phyloP scores from a whole-genome alignment of 2,113 vertebrate genomes.

The Suricata suricatta region DNA sequence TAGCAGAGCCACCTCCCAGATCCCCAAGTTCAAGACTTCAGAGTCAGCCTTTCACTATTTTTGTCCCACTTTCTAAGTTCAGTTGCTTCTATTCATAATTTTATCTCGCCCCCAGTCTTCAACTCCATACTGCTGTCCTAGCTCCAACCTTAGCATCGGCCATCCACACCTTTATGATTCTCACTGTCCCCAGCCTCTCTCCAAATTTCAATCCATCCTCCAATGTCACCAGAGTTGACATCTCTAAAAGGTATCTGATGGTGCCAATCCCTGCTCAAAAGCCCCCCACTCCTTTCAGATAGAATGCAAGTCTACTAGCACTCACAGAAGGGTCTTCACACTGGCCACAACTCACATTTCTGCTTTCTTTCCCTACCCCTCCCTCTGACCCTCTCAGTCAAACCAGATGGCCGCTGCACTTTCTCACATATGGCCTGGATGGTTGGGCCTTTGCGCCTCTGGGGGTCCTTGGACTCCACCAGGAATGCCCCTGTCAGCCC shows the following conservation, averaged over 20 bases:
- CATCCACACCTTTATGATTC: background rate
- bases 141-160: background rate
- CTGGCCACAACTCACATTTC: background rate
- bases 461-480: background rate
- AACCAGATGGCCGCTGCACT: no score
- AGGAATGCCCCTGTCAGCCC: background rate
- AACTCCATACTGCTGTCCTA: background rate
- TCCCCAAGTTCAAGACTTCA: background rate
- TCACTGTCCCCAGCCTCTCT: background rate
- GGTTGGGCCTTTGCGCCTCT: rapidly evolving
- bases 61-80: background rate
- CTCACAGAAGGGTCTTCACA: background rate
- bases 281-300: background rate
- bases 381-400: background rate
- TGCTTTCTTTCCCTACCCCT: background rate
- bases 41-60: background rate
- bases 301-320: background rate
- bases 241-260: background rate
- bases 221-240: background rate
- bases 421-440: background rate
- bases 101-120: background rate
- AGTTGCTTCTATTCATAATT: background rate
- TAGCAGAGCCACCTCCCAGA: background rate
- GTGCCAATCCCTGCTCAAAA: background rate
- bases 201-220: background rate